Conservation (phyloP, 2,888 invertebrate genomes). For the Acanthococcus lagerstroemiae region DNA sequence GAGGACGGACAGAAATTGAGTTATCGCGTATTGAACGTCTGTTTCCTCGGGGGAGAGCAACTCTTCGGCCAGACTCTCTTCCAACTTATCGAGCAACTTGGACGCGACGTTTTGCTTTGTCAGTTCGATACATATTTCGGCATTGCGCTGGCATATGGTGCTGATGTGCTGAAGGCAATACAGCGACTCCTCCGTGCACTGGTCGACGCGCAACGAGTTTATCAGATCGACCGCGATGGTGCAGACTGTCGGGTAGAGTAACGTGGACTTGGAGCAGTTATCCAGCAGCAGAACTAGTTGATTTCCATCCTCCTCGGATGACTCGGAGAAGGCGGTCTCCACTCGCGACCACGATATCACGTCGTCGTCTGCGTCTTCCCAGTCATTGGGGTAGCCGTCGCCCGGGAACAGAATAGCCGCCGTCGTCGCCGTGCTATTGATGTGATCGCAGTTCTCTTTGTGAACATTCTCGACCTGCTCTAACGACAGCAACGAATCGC, state of each 20-base stretch:
- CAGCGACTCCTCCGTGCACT: slow-evolving; percentile 32
- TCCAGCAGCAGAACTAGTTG: slow-evolving; percentile 26
- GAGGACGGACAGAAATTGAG: slow-evolving; percentile 31
- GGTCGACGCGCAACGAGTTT: slow-evolving; percentile 17
- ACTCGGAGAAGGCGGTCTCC: slow-evolving; percentile 11
- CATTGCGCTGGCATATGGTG: slow-evolving; percentile 32
- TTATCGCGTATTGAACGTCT: slow-evolving; percentile 28
- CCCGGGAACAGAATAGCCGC: slow-evolving; percentile 2
- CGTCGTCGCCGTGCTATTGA: slow-evolving; percentile 13
- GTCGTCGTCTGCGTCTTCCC: slow-evolving; percentile 15
- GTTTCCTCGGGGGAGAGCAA: slow-evolving; percentile 15
- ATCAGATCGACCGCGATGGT: slow-evolving; percentile 33
- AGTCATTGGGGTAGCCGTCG: slow-evolving; percentile 5
- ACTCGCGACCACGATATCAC: slow-evolving; percentile 21
- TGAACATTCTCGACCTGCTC: slow-evolving; percentile 9
- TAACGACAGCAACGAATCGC: slow-evolving; percentile 29
- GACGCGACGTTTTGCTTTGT: slow-evolving; percentile 42
- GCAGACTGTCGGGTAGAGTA: slow-evolving; percentile 30
- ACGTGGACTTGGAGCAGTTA: slow-evolving; percentile 9
- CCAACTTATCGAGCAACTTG: slow-evolving; percentile 39
- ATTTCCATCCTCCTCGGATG: slow-evolving; percentile 21
- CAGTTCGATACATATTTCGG: slow-evolving; percentile 43
- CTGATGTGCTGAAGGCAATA: slow-evolving; percentile 33
- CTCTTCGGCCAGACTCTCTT: slow-evolving; percentile 21
- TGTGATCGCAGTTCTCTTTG: slow-evolving; percentile 18